Conservation (phyloP, 2,888 invertebrate species). For the Byasa hedistus region DNA sequence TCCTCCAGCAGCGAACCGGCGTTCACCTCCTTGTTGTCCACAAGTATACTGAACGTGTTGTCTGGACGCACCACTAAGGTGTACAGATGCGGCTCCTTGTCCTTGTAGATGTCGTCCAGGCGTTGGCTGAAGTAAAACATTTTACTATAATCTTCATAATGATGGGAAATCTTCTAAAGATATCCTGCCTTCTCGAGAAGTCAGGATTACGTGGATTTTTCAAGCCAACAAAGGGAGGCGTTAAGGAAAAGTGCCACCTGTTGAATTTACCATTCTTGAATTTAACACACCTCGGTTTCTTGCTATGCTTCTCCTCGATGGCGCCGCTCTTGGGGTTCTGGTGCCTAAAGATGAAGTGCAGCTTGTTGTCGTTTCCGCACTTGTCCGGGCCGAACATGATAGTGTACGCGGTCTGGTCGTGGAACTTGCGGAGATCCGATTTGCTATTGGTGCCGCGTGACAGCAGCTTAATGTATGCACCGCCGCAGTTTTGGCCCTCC, state of each 20-base stretch:
- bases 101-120: constrained; percentile 92
- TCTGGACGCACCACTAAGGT: constrained; percentile 96
- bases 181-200: no score
- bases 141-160: no score
- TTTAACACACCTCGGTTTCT: constrained; percentile 85
- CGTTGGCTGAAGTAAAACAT: constrained; percentile 76
- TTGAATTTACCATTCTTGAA: no score
- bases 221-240: no score
- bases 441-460: constrained; percentile 83
- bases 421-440: constrained; percentile 87
- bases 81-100: constrained; percentile 97
- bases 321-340: constrained; percentile 95
- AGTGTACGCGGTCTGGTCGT: constrained; percentile 98
- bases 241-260: no score
- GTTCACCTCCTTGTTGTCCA: constrained; percentile 92
- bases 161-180: no score
- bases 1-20: constrained; percentile 93
- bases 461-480: constrained; percentile 97
- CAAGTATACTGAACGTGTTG: constrained; percentile 95
- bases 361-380: constrained; percentile 97
- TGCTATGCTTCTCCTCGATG: constrained; percentile 96
- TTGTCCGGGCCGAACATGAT: constrained; percentile 99
- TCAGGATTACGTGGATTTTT: no score
- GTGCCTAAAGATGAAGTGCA: constrained; percentile 96
- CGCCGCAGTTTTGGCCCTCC: constrained; percentile 99